phyloP scores from a whole-genome alignment of 2,113 vertebrate genomes.

The Prietella phreatophila region DNA sequence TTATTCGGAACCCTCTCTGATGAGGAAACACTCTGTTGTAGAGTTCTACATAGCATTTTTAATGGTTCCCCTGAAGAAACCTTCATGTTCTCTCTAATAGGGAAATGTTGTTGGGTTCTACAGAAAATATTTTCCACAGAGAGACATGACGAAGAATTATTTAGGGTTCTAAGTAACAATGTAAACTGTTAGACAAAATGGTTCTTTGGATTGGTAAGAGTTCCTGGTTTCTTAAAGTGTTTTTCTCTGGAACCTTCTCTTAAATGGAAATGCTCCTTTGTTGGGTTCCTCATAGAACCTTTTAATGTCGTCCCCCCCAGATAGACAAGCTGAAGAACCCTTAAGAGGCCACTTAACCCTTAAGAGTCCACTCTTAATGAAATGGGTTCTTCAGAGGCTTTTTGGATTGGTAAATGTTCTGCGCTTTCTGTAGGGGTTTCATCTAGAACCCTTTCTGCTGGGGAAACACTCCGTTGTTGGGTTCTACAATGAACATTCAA shows the following conservation, averaged over 20 bases:
- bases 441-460: neutral
- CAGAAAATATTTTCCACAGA: neutral
- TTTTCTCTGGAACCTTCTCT: neutral
- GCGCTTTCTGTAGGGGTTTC: neutral
- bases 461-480: neutral
- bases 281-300: neutral
- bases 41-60: neutral
- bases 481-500: neutral
- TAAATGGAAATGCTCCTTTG: neutral
- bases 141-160: too few relatives aligned
- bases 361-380: neutral
- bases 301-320: neutral
- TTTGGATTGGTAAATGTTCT: neutral
- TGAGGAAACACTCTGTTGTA: neutral
- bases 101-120: neutral
- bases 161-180: neutral
- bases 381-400: too few relatives aligned
- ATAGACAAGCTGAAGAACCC: neutral
- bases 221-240: neutral
- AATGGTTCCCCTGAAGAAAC: neutral
- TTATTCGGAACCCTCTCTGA: neutral
- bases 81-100: neutral
- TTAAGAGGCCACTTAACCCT: neutral
- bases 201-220: neutral
- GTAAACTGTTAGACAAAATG: neutral